Conservation (phyloP, 2,888 invertebrate genomes). For the Pyrochroa serraticornis region DNA sequence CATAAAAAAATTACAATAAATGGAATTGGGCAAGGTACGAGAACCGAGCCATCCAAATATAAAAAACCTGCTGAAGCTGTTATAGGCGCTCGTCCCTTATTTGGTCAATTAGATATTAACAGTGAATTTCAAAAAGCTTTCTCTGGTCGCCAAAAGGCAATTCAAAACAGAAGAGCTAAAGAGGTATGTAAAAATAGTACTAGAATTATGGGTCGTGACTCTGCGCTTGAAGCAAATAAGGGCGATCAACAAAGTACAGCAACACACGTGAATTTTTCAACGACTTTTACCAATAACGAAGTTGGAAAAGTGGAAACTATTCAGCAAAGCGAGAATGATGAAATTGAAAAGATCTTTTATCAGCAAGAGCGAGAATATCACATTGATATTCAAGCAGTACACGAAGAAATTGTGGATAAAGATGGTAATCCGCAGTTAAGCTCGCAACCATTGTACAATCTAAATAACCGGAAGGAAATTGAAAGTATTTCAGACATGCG, state of each 20-base stretch:
- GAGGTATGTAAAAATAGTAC: slow-evolving; percentile 35
- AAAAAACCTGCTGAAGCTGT: slow-evolving; percentile 55
- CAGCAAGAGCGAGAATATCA: slow-evolving; percentile 51
- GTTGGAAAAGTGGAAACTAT: slow-evolving; percentile 47
- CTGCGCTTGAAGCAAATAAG: slow-evolving; percentile 43
- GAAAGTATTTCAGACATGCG: not conserved
- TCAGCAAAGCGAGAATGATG: slow-evolving; percentile 48
- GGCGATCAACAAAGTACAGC: slow-evolving; percentile 36
- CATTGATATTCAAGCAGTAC: slow-evolving; percentile 51
- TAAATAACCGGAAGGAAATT: slow-evolving; percentile 1
- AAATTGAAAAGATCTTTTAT: slow-evolving; percentile 54
- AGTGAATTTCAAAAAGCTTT: slow-evolving; percentile 56
- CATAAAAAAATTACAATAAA: too few species aligned
- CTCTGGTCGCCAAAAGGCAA: slow-evolving; percentile 47
- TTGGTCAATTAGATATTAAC: slow-evolving; percentile 55
- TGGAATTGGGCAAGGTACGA: too few species aligned
- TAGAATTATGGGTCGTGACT: slow-evolving; percentile 34
- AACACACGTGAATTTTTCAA: slow-evolving; percentile 39
- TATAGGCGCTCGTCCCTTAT: slow-evolving; percentile 55
- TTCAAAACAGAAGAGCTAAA: slow-evolving; percentile 42
- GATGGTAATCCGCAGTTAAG: slow-evolving; percentile 3
- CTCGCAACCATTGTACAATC: not conserved
- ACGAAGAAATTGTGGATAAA: slow-evolving; percentile 45
- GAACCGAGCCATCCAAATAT: slow-evolving; percentile 41
- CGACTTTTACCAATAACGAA: slow-evolving; percentile 37